phyloP scores from a whole-genome alignment of 2,888 invertebrate species.

The Phoronis australis region DNA sequence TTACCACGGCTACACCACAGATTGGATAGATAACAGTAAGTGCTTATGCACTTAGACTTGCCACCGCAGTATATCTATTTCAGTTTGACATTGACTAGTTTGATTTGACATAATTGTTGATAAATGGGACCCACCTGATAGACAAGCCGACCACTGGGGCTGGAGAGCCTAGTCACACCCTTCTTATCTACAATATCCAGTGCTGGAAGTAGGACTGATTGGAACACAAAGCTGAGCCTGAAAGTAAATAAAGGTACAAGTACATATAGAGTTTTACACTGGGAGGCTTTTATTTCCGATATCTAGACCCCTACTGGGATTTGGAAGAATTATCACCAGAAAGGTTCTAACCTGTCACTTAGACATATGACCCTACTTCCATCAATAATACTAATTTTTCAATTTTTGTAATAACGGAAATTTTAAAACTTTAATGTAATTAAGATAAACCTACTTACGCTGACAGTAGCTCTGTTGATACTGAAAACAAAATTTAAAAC shows the following conservation, averaged over 20 bases:
- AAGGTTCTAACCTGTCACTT: background rate
- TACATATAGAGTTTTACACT: too few relatives aligned
- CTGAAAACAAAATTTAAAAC: background rate
- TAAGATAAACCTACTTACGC: background rate
- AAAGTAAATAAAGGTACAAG: too few relatives aligned
- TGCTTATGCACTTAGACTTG: too few relatives aligned
- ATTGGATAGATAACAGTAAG: too few relatives aligned
- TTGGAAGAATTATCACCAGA: background rate
- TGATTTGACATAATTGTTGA: too few relatives aligned
- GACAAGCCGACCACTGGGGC: slow-evolving; percentile 28
- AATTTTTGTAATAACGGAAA: background rate
- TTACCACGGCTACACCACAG: too few relatives aligned
- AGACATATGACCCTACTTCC: too few relatives aligned
- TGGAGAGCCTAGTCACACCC: slow-evolving; percentile 25
- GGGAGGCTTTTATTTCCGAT: too few relatives aligned
- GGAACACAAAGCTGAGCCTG: slow-evolving; percentile 37
- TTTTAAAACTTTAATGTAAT: background rate
- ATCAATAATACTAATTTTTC: background rate
- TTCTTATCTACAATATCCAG: slow-evolving; percentile 37
- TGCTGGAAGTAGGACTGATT: slow-evolving; percentile 32
- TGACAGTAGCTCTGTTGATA: background rate
- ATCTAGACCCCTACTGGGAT: too few relatives aligned
- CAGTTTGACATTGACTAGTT: too few relatives aligned
- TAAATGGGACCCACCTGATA: too few relatives aligned
- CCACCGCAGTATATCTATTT: too few relatives aligned